Base-by-base conservation (phyloP, 2,113 vertebrate genomes). In the Vidua macroura region DNA sequence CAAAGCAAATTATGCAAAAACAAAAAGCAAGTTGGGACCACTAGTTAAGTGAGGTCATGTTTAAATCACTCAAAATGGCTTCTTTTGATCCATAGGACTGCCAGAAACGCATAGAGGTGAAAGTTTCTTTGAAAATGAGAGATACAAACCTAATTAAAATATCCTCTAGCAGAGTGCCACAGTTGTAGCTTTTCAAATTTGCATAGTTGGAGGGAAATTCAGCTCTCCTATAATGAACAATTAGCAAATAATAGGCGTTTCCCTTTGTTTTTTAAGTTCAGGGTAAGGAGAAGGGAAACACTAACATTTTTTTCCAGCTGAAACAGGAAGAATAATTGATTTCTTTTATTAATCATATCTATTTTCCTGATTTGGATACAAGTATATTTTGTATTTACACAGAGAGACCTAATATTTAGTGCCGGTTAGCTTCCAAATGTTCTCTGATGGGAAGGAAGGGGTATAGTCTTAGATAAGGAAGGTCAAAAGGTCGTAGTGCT, bases 301-400 rank as follows among this genome's bases (percentile, higher is more conserved):
- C 41, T 69, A 46, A 85, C 51, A 80, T 70, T 91, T 95, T 95
- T 96, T 95, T 88, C 94, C 87, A 94, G 59, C 33, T 88, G 64
- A 92, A 97, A 80, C 90, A 95, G 70, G 78, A 96, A 93, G 63
- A 96, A 91, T 68, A 80, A 49, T 48, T 77, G 28, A 87, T 89
- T 93, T 90, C 23, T 95, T 89, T 84, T 88, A 92, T 88, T 73
- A 58, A 76, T 53, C 59, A 37, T 49, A 12, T 83, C 51, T 93
- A 67, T 88, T 88, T 90, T 90, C 85, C 90, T 77, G 35, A 77
- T 86, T 88, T 88, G 79, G 51, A 56, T 82, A 77, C 53, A 64
- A 84, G 33, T 35, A 17, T 83, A 55, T 63, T 81, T 81, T 91
- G 33, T 80, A 53, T 72, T 81, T 78, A 49, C 51, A 28, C 31